Percentiles rank a stretch among this genome's conserved stretches.
Conservation (phyloP, 2,113 vertebrate genomes). For the Anguilla japonica region DNA sequence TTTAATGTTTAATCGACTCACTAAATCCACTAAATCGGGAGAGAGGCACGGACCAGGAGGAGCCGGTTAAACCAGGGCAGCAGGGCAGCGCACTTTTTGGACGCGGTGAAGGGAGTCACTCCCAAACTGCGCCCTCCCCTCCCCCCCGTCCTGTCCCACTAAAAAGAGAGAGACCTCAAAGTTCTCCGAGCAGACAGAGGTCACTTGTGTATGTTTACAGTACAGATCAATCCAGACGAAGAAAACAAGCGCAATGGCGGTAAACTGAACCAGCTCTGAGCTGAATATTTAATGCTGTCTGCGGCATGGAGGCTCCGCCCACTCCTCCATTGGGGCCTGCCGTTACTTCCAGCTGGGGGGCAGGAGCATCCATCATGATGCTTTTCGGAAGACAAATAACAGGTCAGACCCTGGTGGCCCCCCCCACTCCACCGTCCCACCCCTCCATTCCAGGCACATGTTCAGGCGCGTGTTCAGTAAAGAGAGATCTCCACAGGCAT, state of each 20-base stretch:
- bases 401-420: no score
- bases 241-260: conserved; percentile 40
- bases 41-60: background rate
- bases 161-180: conserved; percentile 45
- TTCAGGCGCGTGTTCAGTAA: no score
- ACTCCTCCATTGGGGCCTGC: background rate
- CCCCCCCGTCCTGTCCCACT: no score
- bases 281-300: conserved; percentile 78
- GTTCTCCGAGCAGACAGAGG: conserved; percentile 54
- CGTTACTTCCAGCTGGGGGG: conserved; percentile 34
- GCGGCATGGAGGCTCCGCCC: conserved; percentile 52
- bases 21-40: conserved; percentile 50
- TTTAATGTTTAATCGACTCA: conserved; percentile 64
- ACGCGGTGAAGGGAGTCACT: background rate
- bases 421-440: no score
- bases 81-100: background rate
- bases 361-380: no score
- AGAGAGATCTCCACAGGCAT: no score
- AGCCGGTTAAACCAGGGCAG: background rate
- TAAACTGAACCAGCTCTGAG: conserved; percentile 57
- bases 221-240: conserved; percentile 54
- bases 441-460: no score
- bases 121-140: background rate
- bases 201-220: conserved; percentile 64
- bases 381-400: no score